These are phyloP conservation scores for Lydus trimaculatus DNA, from an alignment of 2,888 invertebrate genomes.

Conservation along the genomic window DNA sequence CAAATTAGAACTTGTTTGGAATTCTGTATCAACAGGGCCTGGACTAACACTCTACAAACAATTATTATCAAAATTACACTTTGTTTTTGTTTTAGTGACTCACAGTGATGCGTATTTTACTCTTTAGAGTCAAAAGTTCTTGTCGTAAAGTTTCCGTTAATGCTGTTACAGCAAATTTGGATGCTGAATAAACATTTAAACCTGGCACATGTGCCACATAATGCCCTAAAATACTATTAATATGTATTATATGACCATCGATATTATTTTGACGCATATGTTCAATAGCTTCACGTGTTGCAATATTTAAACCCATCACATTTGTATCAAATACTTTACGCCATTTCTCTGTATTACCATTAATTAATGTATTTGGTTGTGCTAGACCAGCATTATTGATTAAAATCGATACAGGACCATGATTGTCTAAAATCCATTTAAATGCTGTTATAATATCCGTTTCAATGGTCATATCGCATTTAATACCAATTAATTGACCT, in stretches of 20 bases:
- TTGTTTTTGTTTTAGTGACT: slow-evolving; percentile 21
- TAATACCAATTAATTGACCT: slow-evolving; percentile 34
- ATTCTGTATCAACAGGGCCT: slow-evolving; percentile 42
- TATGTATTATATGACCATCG: slow-evolving; percentile 45
- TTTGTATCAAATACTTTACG: slow-evolving; percentile 41
- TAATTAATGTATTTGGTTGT: slow-evolving; percentile 30
- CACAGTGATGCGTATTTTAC: slow-evolving; percentile 53
- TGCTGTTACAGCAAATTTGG: slow-evolving; percentile 54
- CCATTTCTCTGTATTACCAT: slow-evolving; percentile 41
- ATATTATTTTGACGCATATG: slow-evolving; percentile 39
- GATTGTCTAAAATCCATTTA: slow-evolving; percentile 32
- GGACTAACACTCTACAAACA: slow-evolving; percentile 46
- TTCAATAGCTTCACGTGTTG: slow-evolving; percentile 43
- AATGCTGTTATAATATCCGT: slow-evolving; percentile 40
- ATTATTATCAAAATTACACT: neutral
- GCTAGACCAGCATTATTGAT: slow-evolving; percentile 45
- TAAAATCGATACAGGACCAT: slow-evolving; percentile 40
- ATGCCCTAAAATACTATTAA: slow-evolving; percentile 46
- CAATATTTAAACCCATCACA: slow-evolving; percentile 41
- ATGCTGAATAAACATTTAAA: slow-evolving; percentile 47
- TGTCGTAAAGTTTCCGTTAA: slow-evolving; percentile 55
- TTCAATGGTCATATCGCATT: slow-evolving; percentile 41
- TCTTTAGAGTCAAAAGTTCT: slow-evolving; percentile 49
- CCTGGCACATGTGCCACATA: slow-evolving; percentile 40
- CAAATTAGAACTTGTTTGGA: slow-evolving; percentile 21